Percentiles rank a stretch among this genome's conserved stretches.
Evolutionary conservation across 2,113 vertebrate species (phyloP).

Genomic region (Leptocoma aspasia): DNA sequence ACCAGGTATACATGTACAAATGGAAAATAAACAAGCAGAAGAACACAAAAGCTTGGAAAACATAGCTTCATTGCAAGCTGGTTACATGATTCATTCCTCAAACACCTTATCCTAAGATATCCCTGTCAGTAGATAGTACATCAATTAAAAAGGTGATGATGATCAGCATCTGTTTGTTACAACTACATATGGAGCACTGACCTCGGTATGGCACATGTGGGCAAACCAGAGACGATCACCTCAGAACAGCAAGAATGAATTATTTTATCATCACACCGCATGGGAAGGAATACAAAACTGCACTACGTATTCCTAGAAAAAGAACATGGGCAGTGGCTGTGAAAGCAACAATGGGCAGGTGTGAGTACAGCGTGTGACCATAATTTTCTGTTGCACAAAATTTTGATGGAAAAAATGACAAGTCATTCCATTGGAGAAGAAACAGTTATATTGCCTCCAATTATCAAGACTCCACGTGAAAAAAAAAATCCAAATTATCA

Average conservation of each 20-base stretch:
- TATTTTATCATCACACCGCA: neutral
- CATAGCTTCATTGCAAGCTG: neutral
- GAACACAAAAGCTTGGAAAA: neutral
- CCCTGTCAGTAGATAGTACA: neutral
- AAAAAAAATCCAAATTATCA: neutral
- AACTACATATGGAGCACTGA: fast-evolving
- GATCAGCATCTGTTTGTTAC: neutral
- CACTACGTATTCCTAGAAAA: neutral
- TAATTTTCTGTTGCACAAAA: neutral
- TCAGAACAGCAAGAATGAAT: neutral
- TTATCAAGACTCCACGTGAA: neutral
- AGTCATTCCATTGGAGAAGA: fast-evolving
- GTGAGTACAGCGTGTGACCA: neutral
- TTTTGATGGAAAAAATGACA: neutral
- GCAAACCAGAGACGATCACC: neutral
- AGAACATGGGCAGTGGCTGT: neutral
- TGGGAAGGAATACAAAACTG: neutral
- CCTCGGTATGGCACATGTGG: neutral
- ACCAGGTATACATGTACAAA: neutral
- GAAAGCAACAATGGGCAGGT: neutral
- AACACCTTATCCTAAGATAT: neutral
- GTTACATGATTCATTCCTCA: fast-evolving
- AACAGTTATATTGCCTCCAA: neutral
- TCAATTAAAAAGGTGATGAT: neutral
- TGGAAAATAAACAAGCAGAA: neutral